Conservation (phyloP, 1,140 invertebrate species). For the Zeugodacus cucurbitae region DNA sequence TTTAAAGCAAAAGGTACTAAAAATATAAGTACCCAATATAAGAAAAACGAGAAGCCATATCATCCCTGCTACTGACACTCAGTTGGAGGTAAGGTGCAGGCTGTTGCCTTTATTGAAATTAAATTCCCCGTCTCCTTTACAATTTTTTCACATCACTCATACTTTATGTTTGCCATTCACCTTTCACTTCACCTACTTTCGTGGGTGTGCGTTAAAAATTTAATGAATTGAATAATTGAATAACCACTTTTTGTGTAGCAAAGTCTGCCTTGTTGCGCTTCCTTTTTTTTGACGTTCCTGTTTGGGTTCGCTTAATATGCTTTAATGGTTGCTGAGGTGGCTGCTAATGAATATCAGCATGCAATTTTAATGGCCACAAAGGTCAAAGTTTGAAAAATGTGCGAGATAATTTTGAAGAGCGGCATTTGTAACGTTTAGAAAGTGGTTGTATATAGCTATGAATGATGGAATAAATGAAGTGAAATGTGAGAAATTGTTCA, state of each 20-base stretch:
- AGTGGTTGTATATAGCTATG: no score
- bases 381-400: neutral
- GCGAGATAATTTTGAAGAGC: neutral
- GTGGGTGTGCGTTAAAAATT: neutral
- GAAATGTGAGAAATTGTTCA: no score
- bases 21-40: neutral
- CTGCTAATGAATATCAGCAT: neutral
- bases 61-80: neutral
- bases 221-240: neutral
- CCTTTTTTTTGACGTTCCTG: neutral
- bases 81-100: neutral
- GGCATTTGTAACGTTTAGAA: no score
- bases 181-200: neutral
- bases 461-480: no score
- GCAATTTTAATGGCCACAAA: neutral
- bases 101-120: neutral
- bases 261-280: neutral
- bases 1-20: neutral
- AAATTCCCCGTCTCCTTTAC: neutral
- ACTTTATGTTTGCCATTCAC: neutral
- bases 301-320: neutral
- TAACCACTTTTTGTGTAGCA: neutral
- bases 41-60: neutral
- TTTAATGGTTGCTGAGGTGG: neutral
- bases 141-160: neutral